A percentile compares a stretch with the other conserved stretches of the same genome.
phyloP scores from a whole-genome alignment of 2,797 vertebrate genomes.

The Chelmon rostratus region DNA sequence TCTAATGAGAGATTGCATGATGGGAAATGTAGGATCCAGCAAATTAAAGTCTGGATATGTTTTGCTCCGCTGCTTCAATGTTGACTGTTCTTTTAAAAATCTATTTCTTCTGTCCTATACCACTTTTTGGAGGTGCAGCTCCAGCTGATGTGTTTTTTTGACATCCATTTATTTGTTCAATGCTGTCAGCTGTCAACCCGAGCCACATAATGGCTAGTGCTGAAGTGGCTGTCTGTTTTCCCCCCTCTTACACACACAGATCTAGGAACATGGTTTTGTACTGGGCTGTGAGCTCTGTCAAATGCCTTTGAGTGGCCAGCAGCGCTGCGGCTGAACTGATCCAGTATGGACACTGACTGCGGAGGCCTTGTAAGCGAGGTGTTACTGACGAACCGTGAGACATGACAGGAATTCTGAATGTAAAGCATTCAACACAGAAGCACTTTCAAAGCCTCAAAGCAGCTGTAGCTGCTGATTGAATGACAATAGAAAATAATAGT shows the following conservation, averaged over 20 bases:
- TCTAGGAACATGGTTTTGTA: neutral
- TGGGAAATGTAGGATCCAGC: neutral
- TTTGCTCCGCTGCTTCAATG: neutral
- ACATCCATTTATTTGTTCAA: neutral
- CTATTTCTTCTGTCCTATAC: neutral
- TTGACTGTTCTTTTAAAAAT: neutral
- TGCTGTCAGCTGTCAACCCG: neutral
- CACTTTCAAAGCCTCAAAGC: neutral
- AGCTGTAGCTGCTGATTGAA: neutral
- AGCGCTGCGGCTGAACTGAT: neutral
- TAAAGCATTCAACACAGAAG: neutral
- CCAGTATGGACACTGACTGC: neutral
- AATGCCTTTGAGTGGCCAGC: neutral
- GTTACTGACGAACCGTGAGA: slow-evolving; percentile 30
- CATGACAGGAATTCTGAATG: slow-evolving; percentile 16
- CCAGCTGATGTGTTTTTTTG: neutral
- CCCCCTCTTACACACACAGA: neutral
- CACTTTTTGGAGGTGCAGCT: neutral
- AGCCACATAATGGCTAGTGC: neutral
- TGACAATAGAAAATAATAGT: neutral
- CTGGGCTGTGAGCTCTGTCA: neutral
- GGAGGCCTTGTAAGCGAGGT: slow-evolving; percentile 32
- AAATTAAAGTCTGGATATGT: neutral
- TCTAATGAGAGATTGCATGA: neutral
- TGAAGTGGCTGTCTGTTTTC: neutral